Evolutionary conservation across 1,140 invertebrate species (phyloP).

Genomic region (Notospermus geniculatus): DNA sequence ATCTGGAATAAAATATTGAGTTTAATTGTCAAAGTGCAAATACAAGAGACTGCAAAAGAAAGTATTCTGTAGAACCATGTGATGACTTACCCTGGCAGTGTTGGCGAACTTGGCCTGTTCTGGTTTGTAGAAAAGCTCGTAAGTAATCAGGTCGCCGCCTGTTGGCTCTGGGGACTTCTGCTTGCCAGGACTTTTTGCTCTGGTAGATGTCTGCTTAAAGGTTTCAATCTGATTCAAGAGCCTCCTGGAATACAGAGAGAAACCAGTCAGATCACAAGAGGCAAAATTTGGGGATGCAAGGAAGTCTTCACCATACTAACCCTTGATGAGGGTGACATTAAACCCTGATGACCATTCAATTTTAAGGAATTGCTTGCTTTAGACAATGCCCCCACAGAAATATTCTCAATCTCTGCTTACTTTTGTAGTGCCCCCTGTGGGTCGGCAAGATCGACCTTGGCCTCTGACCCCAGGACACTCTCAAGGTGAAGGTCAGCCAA

Average conservation of each 20-base stretch:
- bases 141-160: conserved; percentile 55
- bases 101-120: conserved; percentile 69
- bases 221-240: conserved; percentile 31
- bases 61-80: too few relatives aligned
- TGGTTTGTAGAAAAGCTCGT: conserved; percentile 65
- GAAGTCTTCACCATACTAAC: too few relatives aligned
- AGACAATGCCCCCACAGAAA: too few relatives aligned
- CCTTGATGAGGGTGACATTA: too few relatives aligned
- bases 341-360: too few relatives aligned
- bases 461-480: conserved; percentile 61
- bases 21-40: too few relatives aligned
- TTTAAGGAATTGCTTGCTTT: too few relatives aligned
- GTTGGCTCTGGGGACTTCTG: conserved; percentile 60
- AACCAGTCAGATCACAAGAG: too few relatives aligned
- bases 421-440: conserved; percentile 63
- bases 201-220: conserved; percentile 21
- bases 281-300: too few relatives aligned
- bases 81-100: conserved; percentile 67
- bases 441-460: conserved; percentile 61
- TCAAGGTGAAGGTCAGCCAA: conserved; percentile 62
- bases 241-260: conserved; percentile 31
- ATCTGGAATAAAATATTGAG: conserved; percentile 34
- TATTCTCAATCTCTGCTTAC: conserved; percentile 48
- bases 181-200: conserved; percentile 1
- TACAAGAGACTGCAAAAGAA: too few relatives aligned